phyloP scores from a whole-genome alignment of 2,888 invertebrate genomes.

The Ctena decussata region DNA sequence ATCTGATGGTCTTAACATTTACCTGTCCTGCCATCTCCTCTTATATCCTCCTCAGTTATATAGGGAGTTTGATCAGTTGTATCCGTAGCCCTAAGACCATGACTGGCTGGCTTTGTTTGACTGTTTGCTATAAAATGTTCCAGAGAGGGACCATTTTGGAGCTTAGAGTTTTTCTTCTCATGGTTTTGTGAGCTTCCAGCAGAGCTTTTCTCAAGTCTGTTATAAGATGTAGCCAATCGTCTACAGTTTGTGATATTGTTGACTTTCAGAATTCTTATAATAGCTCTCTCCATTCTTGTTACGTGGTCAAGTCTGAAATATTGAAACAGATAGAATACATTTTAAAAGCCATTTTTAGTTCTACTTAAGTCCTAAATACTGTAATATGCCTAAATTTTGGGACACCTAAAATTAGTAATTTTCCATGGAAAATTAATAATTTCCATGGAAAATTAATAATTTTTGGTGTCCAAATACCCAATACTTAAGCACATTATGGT shows the following conservation, averaged over 20 bases:
- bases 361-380: no score
- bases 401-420: no score
- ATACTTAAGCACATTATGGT: no score
- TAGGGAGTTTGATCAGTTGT: conserved; percentile 51
- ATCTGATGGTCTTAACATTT: no score
- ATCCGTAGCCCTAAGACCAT: neutral
- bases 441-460: no score
- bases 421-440: no score
- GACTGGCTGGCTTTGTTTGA: neutral
- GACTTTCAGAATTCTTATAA: neutral
- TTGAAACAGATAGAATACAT: no score
- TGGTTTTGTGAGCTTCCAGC: neutral
- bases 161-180: neutral
- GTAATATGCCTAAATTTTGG: no score
- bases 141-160: conserved; percentile 59
- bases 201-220: neutral
- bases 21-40: conserved; percentile 69
- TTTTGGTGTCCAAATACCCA: no score
- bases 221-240: neutral
- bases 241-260: neutral
- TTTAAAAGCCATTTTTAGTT: no score
- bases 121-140: conserved; percentile 70
- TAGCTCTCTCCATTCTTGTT: neutral
- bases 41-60: conserved; percentile 45
- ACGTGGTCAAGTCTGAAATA: no score